These are phyloP conservation scores for Mastigias papua DNA, from an alignment of 30 jellyfish, hydroid and myxozoan species.

Conservation along the genomic window DNA sequence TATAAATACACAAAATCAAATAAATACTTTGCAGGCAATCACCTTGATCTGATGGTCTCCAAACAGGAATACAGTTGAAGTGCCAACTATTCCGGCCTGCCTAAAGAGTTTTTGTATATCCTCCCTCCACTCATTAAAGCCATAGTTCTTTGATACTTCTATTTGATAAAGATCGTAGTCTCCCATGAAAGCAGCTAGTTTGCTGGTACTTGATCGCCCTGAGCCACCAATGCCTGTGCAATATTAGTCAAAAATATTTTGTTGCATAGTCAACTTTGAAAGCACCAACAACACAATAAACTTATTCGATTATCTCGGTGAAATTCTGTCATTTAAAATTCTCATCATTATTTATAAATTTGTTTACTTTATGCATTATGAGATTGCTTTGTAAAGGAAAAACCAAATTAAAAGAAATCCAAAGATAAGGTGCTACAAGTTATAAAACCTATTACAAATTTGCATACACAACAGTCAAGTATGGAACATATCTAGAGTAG, in stretches of 20 bases:
- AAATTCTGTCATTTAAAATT: too few species aligned
- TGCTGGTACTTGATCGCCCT: slow-evolving; percentile 70
- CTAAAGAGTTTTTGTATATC: slow-evolving; percentile 58
- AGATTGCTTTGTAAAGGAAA: too few species aligned
- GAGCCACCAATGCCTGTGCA: slow-evolving; percentile 69
- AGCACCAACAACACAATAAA: too few species aligned
- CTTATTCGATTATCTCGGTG: too few species aligned
- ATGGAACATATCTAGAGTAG: too few species aligned
- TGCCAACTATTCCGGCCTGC: slow-evolving; percentile 67
- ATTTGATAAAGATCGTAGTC: slow-evolving; percentile 63
- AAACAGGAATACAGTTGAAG: slow-evolving; percentile 46
- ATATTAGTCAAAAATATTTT: neutral
- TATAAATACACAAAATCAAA: neutral
- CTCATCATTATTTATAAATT: too few species aligned
- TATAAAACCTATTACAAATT: too few species aligned
- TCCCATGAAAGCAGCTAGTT: slow-evolving; percentile 77
- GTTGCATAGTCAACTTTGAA: too few species aligned
- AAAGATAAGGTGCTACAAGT: too few species aligned
- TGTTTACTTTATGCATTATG: too few species aligned
- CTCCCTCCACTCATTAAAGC: slow-evolving; percentile 71
- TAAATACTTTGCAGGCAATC: neutral
- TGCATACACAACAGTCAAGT: too few species aligned
- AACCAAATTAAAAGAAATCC: too few species aligned
- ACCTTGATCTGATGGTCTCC: slow-evolving; percentile 79
- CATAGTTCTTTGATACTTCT: slow-evolving; percentile 61